A percentile compares a stretch with the other conserved stretches of the same genome.
Conservation (phyloP, 2,113 vertebrate genomes). For the Mionectes macconnelli region DNA sequence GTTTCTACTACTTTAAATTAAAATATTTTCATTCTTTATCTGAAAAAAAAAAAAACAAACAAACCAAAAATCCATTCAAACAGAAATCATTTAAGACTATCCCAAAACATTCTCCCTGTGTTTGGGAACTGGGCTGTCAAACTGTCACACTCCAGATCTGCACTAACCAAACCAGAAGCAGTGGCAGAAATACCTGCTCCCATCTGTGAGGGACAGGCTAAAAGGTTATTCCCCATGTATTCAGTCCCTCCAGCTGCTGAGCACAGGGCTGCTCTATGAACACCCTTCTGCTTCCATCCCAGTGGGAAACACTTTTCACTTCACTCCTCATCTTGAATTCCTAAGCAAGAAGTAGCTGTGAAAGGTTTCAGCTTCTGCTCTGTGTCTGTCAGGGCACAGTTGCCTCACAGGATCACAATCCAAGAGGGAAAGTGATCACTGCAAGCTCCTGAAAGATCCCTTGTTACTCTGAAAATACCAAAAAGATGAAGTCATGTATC, state of each 20-base stretch:
- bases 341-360: neutral
- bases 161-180: neutral
- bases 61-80: neutral
- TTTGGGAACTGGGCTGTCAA: neutral
- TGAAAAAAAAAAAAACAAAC: too few relatives aligned
- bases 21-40: neutral
- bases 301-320: neutral
- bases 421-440: neutral
- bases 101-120: neutral
- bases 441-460: neutral
- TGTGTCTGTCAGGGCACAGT: neutral
- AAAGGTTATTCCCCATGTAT: neutral
- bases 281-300: neutral
- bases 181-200: neutral
- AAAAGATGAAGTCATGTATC: neutral
- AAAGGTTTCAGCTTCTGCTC: neutral
- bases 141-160: neutral
- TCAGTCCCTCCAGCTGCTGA: neutral
- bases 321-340: neutral
- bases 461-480: neutral
- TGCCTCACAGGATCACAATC: neutral
- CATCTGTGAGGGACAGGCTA: neutral
- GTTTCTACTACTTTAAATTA: neutral
- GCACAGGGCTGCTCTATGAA: neutral
- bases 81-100: neutral